Conservation (phyloP, 1,140 invertebrate genomes). For the Uloborus diversus region DNA sequence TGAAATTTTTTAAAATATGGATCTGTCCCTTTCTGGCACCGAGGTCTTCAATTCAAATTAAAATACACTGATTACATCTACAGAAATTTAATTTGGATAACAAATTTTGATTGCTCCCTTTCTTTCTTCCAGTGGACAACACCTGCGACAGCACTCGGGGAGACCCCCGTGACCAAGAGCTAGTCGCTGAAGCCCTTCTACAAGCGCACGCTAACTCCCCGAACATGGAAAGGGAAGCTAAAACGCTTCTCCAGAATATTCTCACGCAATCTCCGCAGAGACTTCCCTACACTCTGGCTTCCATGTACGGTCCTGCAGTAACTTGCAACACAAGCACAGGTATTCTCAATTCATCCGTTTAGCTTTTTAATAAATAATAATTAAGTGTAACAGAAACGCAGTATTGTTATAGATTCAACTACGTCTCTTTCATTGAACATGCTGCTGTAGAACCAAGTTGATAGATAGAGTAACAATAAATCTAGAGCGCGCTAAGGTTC, state of each 20-base stretch:
- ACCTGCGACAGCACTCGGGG: constrained; percentile 46
- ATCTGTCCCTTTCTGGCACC: too few species aligned
- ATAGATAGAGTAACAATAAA: too few species aligned
- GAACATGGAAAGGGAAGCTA: constrained; percentile 25
- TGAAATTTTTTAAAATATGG: too few species aligned
- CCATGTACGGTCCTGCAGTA: constrained; percentile 8
- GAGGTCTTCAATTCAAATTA: too few species aligned
- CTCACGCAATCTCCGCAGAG: constrained; percentile 43
- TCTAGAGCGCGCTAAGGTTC: too few species aligned
- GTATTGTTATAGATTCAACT: too few species aligned
- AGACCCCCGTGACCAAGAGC: constrained; percentile 22
- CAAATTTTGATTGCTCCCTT: not conserved
- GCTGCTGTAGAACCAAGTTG: too few species aligned
- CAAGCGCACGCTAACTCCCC: not conserved
- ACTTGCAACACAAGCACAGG: not conserved
- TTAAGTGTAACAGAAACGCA: too few species aligned
- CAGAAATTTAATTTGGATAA: too few species aligned
- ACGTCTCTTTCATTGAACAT: too few species aligned
- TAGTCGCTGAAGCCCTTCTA: constrained; percentile 8
- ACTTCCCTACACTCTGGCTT: constrained; percentile 16
- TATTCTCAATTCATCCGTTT: not conserved
- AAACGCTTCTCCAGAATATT: constrained; percentile 54
- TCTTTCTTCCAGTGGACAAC: constrained; percentile 29
- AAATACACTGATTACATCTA: too few species aligned
- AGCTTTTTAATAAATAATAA: too few species aligned